Evolutionary conservation across 2,797 vertebrate species (phyloP), one percentile per base, ranked within the genome.

Genomic region (Sebastes itinus): DNA sequence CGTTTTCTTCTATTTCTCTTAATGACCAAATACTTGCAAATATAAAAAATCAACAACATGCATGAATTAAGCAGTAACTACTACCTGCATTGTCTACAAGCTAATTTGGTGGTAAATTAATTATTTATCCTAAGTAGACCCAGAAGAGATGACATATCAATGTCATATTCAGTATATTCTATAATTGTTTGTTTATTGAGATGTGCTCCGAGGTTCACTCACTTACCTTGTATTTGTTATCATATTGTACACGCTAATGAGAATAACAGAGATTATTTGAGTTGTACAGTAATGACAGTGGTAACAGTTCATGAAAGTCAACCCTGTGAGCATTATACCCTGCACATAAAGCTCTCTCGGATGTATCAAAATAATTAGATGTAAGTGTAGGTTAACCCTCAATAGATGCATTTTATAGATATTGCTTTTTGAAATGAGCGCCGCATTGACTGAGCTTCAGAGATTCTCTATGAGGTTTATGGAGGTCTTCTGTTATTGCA

Each of bases 221-320:
- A 56, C 10, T 49, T 28, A 77, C 14, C 12, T 42, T 28, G 42
- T 59, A 67, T 81, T 28, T 75, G 9, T 62, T 4, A 82, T 42
- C 16, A 66, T 55, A 35, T 10, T 46, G 9, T 5, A 75, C 13
- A 28, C 38, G 22, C 38, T 63, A 59, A 78, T 66, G 64, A 73
- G 32, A 56, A 68, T 55, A 49, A 65, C 16, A 59, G 8, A 69
- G 28, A 60, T 75, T 61, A 14, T 74, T 59, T 38, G 18, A 59
- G 14, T 60, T 55, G 38, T n/a, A 23, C 8, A 61, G 25, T 35
- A 73, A 71, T 80, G 67, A 28, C 28, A 77, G 55, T 32, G 4
- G 55, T 78, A 79, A 56, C 76, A 33, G 69, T 62, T 89, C 30
- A 78, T 70, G 42, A 52, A 88, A 62, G 33, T 56, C 33, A 79